Conservation (phyloP, 1,140 invertebrate genomes). For the Schlechtendalia chinensis region DNA sequence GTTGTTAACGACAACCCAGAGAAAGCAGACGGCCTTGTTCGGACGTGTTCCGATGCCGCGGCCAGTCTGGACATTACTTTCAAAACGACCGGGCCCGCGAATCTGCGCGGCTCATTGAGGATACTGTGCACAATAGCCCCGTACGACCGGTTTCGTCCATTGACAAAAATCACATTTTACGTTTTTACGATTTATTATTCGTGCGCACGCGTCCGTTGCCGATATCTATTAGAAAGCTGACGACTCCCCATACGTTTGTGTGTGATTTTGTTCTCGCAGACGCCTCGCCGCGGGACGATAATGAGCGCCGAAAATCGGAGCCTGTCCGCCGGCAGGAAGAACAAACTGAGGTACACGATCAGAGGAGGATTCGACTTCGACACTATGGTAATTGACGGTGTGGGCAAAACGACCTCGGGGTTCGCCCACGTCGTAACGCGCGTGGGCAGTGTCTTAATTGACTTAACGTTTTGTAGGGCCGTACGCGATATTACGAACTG, state of each 20-base stretch:
- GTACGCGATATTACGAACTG: constrained; percentile 90
- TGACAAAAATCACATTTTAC: constrained; percentile 14
- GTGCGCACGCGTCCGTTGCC: background rate
- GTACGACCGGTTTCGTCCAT: constrained; percentile 21
- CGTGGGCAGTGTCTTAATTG: background rate
- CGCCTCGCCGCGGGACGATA: background rate
- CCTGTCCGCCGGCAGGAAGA: constrained; percentile 19
- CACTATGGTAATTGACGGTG: constrained; percentile 33
- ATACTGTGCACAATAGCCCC: background rate
- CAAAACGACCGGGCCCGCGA: constrained; percentile 25
- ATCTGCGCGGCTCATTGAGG: constrained; percentile 7
- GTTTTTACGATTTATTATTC: constrained; percentile 9
- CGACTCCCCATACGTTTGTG: background rate
- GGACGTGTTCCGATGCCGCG: constrained; percentile 2
- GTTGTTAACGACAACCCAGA: constrained; percentile 4
- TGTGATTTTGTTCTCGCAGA: constrained; percentile 2
- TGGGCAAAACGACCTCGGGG: background rate
- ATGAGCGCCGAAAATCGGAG: constrained; percentile 20
- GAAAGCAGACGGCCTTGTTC: constrained; percentile 39
- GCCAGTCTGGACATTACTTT: constrained; percentile 24
- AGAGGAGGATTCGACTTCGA: constrained; percentile 46
- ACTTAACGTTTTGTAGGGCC: constrained; percentile 67
- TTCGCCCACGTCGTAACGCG: background rate
- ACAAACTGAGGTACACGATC: constrained; percentile 25
- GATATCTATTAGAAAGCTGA: background rate